Base-by-base conservation (phyloP, 2,113 vertebrate genomes). In the Chamaetylas fuelleborni region DNA sequence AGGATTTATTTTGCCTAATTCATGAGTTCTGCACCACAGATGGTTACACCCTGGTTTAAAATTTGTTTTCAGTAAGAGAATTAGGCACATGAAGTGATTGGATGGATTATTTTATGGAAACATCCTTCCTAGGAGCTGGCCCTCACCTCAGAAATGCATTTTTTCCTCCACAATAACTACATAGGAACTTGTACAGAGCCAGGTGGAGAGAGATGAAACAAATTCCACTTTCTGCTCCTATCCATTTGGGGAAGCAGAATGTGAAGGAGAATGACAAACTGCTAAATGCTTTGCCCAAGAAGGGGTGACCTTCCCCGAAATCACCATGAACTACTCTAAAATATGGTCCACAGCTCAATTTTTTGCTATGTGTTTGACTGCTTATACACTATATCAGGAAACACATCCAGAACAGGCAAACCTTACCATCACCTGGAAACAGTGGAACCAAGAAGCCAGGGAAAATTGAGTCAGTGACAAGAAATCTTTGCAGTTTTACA, bases 191-290 rank as follows among this genome's bases (percentile, higher is more conserved):
- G 5, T 25, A 71, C 43, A 92, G 70, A 77, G 85, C 48, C 61
- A 95, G 65, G 62, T 9, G 26, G 67, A 93, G 9, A 40, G 60
- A 86, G 66, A 83, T 4, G 2, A 73, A 92, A 81, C 22, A 38
- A 90, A 83, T 69, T 42, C 47, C 20, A 54, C 47, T 92, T 88
- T 71, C 56, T 66, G 19, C 36, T 76, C 77, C 51, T 60, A 60
- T 10, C 31, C 72, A 57, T 84, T 73, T 84, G 72, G 38, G 79
- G 64, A 93, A 92, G 61, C 69, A 85, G 54, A 88, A 51, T 66
- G 82, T 47, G 66, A 93, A 96, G 77, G 42, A 87, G 45, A 95
- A 83, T 15, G 61, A 92, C 82, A 88, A 28, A 18, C 31, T 90
- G 85, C 72, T 74, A 81, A 94, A 91, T 8, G 56, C 58, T 83